Base-by-base conservation (phyloP, 2,113 vertebrate genomes). In the Notiomystis cincta region DNA sequence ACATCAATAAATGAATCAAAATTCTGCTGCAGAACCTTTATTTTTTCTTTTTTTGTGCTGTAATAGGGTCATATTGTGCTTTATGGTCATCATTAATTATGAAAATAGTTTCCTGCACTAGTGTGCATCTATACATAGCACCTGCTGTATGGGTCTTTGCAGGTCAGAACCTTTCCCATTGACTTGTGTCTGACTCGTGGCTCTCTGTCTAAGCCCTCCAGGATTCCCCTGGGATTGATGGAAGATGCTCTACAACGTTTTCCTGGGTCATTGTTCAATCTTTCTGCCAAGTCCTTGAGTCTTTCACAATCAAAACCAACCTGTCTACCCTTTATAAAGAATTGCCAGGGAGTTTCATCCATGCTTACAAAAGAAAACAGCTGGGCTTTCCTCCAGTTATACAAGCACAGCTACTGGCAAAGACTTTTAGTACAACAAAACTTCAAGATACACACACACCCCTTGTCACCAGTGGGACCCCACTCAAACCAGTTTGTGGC, bases 71-170 rank as follows among this genome's bases (percentile, higher is more conserved):
- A 66, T 24, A 69, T 48, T 95, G 48, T 47, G 44, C 54, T 86
- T 96, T 93, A 66, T 64, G 22, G 1, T 42, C 51, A 88, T 78
- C 79, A 86, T 93, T 80, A 96, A 95, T 97, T 97, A 95, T 96
- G 95, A 94, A 96, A 93, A 87, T 40, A 60, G 31, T 87, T 90
- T 95, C 69, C 90, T 89, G 30, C 78, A 93, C 72, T 45, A 93
- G 75, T 11, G n/a, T 96, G 64, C 67, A 95, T 92, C 86, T 84
- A 69, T 82, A 81, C 56, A 86, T 48, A 95, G 87, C n/a, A 62
- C 80, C 89, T 96, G 60, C 51, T 78, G 27, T 80, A 48, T 80
- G 42, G 87, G 53, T 54, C 58, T 87, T 78, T 60, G 58, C 48
- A 33, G 33, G 75, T 87, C 89, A 96, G 69, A 85, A 72, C 82